phyloP scores from a whole-genome alignment of 2,888 invertebrate species.

The Carterocephalus palaemon region DNA sequence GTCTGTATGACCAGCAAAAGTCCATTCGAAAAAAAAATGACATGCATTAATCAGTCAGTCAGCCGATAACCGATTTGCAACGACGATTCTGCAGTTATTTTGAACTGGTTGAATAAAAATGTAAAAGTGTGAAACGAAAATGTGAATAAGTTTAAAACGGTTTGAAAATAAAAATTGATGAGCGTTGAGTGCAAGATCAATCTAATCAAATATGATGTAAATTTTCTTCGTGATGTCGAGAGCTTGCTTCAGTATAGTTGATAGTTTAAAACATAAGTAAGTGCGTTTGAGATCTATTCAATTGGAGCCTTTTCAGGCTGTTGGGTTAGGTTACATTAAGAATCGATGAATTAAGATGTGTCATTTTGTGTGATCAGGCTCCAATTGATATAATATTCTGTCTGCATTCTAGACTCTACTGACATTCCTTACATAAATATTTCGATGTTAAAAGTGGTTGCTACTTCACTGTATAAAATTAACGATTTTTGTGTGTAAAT shows the following conservation, averaged over 20 bases:
- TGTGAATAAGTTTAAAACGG: neutral
- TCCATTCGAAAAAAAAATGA: too few species aligned
- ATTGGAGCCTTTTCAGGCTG: neutral
- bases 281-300: conserved; percentile 15
- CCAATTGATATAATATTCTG: conserved; percentile 15
- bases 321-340: neutral
- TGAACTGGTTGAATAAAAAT: neutral
- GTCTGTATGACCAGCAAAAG: too few species aligned
- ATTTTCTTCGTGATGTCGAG: conserved; percentile 27
- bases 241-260: conserved; percentile 29
- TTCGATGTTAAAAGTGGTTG: conserved; percentile 20
- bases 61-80: too few species aligned
- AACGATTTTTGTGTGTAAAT: too few species aligned
- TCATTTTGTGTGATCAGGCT: conserved; percentile 2
- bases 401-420: conserved; percentile 13
- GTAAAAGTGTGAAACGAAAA: neutral
- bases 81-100: too few species aligned
- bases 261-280: conserved; percentile 10
- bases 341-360: conserved; percentile 4
- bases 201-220: conserved; percentile 5
- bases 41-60: too few species aligned
- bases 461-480: too few species aligned
- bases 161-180: conserved; percentile 1
- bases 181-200: conserved; percentile 2
- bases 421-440: conserved; percentile 23